These are phyloP conservation scores for Archilochus colubris DNA, from an alignment of 2,113 vertebrate genomes.

Conservation along the genomic window DNA sequence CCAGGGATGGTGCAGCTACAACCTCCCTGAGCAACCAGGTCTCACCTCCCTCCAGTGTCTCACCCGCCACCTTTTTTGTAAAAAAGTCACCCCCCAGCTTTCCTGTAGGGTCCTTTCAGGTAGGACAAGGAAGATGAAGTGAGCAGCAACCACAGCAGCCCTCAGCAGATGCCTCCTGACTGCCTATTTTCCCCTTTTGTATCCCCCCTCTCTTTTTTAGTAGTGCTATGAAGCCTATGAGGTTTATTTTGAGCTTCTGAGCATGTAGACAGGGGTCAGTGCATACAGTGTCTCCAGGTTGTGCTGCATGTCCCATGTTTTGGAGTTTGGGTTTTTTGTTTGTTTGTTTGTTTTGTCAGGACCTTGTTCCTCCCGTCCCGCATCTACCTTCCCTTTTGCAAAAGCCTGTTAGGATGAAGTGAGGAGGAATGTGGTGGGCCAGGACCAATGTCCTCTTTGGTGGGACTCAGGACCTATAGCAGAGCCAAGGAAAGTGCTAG, in stretches of 20 bases:
- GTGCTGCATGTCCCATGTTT: not conserved
- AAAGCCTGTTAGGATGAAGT: not conserved
- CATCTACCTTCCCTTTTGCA: not conserved
- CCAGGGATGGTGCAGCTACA: too few relatives aligned
- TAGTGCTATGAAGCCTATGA: not conserved
- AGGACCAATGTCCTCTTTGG: not conserved
- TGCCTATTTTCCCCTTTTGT: not conserved
- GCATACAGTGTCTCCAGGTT: too few relatives aligned
- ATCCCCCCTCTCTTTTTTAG: not conserved
- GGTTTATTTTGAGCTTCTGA: not conserved
- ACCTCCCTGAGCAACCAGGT: too few relatives aligned
- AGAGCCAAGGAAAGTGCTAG: not conserved
- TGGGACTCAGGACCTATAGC: fast-evolving
- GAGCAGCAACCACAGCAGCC: not conserved
- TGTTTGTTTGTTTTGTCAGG: not conserved
- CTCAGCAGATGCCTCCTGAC: not conserved
- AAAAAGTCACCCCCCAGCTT: too few relatives aligned
- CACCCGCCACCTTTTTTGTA: too few relatives aligned
- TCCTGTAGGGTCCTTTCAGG: too few relatives aligned
- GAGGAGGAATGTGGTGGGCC: not conserved
- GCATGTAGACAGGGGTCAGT: not conserved
- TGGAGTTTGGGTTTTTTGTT: not conserved
- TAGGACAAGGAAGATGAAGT: not conserved
- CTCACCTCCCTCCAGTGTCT: too few relatives aligned
- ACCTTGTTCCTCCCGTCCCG: not conserved